Base-by-base conservation (phyloP, 1,140 invertebrate genomes). In the Asobara japonica region DNA sequence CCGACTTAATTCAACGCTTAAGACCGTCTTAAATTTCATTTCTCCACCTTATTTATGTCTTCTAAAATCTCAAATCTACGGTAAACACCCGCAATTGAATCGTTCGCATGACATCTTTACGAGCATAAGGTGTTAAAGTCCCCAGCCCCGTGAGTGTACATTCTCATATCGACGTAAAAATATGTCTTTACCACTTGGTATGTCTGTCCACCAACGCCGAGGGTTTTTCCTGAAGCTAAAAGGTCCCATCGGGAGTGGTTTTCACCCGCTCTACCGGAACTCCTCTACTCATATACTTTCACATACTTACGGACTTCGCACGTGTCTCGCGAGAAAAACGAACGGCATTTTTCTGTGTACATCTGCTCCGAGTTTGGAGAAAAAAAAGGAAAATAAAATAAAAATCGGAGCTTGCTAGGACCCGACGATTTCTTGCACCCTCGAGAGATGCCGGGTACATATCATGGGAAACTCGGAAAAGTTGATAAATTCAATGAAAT, bases 351-450 rank as follows among this genome's bases (percentile, higher is more conserved):
- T 30, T 30, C 16, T n/a, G 33, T 33, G 18, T 22, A 60, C 30
- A 33, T 20, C 36, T 38, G 36, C 36, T 38, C 36, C n/a, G n/a
- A 45, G 33, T 6, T 20, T 4, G 25, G 2, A 13, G 18, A 56
- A 51, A 10, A 69, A 36, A 30, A 75, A 72, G 69, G 73, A 78
- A 76, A 76, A 73, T 68, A 78, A 76, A 78, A 18, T 70, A 64
- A 69, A 72, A 30, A 62, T 74, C 66, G 48, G 4, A 67, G 56
- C n/a, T n/a, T n/a, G n/a, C n/a, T n/a, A 68, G 65, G 70, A 67
- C 38, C 66, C 60, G 29, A 72, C 69, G 74, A 78, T 78, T 76
- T 75, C 67, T 78, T 74, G 67, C 64, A 66, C 69, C 51, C 16
- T 41, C 13, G 3, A 25, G 51, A 22, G 25, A 56, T 56, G 11